Percentiles rank a stretch among this genome's conserved stretches.
These are phyloP conservation scores for Lepidocolaptes lacrymiger DNA, from an alignment of 2,797 vertebrate species.

Conservation along the genomic window DNA sequence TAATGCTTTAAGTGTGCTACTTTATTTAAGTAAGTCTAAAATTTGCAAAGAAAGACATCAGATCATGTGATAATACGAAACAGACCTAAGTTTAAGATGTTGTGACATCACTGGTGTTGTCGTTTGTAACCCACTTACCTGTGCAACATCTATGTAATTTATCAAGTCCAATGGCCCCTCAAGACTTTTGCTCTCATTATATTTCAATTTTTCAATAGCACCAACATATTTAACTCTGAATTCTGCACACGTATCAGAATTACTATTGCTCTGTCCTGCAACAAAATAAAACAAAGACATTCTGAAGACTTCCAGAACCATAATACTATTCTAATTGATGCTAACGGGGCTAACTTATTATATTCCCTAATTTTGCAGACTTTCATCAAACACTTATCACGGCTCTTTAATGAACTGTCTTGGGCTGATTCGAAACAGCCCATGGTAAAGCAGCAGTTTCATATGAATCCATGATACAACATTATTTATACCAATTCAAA, in stretches of 20 bases:
- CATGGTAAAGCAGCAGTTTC: not conserved
- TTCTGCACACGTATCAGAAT: constrained; percentile 89
- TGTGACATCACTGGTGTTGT: not conserved
- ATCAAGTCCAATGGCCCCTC: constrained; percentile 94
- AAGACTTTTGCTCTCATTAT: constrained; percentile 86
- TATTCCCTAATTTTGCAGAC: not conserved
- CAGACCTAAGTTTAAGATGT: not conserved
- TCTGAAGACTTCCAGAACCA: not conserved
- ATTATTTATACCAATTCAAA: not conserved
- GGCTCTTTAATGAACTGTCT: not conserved
- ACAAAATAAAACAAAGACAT: constrained; percentile 3
- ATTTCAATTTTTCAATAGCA: constrained; percentile 89
- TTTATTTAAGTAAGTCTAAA: not conserved
- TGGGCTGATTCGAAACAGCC: not conserved
- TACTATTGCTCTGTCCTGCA: constrained; percentile 84
- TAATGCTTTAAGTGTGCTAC: not conserved
- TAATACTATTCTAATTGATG: not conserved
- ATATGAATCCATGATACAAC: not conserved
- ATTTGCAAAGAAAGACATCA: not conserved
- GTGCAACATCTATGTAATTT: constrained; percentile 95
- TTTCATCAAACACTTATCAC: not conserved
- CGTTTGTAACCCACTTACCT: constrained; percentile 78
- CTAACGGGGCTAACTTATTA: not conserved
- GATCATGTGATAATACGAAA: not conserved
- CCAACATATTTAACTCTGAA: constrained; percentile 96